These are phyloP conservation scores for Amblyopsis rosae DNA, from an alignment of 2,113 vertebrate genomes.

Conservation along the genomic window DNA sequence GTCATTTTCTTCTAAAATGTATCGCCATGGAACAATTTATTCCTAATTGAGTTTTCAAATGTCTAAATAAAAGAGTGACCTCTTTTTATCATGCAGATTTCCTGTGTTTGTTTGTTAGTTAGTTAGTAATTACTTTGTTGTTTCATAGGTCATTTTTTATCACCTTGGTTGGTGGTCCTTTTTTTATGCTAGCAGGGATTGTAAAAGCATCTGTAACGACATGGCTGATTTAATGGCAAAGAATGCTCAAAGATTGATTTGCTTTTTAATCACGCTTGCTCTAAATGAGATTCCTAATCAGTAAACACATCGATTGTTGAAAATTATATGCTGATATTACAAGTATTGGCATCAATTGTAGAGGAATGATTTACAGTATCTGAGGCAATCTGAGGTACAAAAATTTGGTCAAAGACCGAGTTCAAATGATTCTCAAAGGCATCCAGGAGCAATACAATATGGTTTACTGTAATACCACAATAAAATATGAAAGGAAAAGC, in stretches of 20 bases:
- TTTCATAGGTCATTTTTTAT: constrained; percentile 1
- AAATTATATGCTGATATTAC: constrained; percentile 48
- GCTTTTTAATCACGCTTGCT: constrained; percentile 39
- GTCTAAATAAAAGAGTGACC: constrained; percentile 22
- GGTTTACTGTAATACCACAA: too few relatives aligned
- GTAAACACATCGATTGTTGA: constrained; percentile 52
- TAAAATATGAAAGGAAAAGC: too few relatives aligned
- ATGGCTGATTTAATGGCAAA: constrained; percentile 38
- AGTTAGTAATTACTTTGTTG: constrained; percentile 11
- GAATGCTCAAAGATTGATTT: constrained; percentile 21
- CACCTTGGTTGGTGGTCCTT: background rate
- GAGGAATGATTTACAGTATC: too few relatives aligned
- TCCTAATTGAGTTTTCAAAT: constrained; percentile 11
- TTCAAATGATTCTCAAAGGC: too few relatives aligned
- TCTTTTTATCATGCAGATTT: constrained; percentile 4
- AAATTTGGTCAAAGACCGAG: too few relatives aligned
- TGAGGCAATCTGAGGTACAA: too few relatives aligned
- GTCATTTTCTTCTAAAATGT: constrained; percentile 36
- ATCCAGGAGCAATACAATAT: too few relatives aligned
- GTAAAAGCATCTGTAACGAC: constrained; percentile 19
- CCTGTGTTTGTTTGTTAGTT: constrained; percentile 4
- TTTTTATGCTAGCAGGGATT: background rate
- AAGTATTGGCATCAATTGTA: background rate
- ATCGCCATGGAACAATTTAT: constrained; percentile 12
- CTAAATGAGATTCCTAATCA: constrained; percentile 52